Evolutionary conservation across 2,113 vertebrate species (phyloP).

Genomic region (Cacatua alba): DNA sequence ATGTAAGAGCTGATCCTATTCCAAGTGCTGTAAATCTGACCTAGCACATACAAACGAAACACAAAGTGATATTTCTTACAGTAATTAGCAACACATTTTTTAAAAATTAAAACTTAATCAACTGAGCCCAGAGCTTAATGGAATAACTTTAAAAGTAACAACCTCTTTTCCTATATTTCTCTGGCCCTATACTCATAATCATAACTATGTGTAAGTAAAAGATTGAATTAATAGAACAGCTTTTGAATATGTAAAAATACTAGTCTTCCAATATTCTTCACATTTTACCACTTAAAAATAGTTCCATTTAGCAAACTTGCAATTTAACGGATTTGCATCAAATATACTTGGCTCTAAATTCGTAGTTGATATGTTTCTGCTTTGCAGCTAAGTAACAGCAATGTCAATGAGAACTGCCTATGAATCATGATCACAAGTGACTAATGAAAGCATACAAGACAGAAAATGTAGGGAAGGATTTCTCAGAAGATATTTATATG

Average conservation of each 20-base stretch:
- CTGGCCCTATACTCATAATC: neutral
- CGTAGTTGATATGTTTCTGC: neutral
- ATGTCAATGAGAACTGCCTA: neutral
- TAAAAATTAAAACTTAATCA: neutral
- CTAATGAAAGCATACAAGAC: neutral
- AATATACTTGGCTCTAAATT: neutral
- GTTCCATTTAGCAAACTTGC: neutral
- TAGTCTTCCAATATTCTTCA: neutral
- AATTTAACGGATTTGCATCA: neutral
- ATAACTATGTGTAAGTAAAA: neutral
- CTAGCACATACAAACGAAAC: constrained; percentile 65
- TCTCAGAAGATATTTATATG: neutral
- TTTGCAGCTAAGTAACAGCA: neutral
- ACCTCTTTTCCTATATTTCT: neutral
- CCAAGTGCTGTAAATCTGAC: constrained; percentile 93
- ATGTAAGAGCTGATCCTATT: constrained; percentile 89
- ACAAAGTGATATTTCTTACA: neutral
- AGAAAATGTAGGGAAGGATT: neutral
- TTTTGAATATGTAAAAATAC: neutral
- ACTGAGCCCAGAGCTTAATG: neutral
- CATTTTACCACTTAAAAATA: neutral
- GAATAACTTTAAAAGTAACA: neutral
- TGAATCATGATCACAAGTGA: neutral
- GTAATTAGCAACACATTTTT: neutral
- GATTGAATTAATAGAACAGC: neutral